Conservation (phyloP, 2,113 vertebrate genomes). For the Candoia aspera region DNA sequence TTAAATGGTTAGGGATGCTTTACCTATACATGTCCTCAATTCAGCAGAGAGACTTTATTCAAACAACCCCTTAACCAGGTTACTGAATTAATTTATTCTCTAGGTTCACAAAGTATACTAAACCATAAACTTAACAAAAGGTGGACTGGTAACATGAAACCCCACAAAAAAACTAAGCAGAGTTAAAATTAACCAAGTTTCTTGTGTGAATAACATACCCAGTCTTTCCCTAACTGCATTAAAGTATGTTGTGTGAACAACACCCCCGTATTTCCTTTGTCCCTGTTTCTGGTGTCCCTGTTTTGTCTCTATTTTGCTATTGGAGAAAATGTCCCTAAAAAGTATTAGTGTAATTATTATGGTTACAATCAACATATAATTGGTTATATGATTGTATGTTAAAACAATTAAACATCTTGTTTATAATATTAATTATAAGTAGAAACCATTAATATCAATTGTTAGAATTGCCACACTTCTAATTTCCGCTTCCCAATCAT, state of each 20-base stretch:
- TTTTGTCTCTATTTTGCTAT: not conserved
- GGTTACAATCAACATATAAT: not conserved
- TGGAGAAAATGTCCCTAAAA: not conserved
- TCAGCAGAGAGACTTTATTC: not conserved
- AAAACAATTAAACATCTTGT: not conserved
- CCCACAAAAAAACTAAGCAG: not conserved
- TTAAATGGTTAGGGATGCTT: not conserved
- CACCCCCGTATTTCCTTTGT: not conserved
- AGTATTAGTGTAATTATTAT: not conserved
- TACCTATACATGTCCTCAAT: not conserved
- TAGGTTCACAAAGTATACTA: not conserved
- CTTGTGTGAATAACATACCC: not conserved
- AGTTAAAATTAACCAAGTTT: not conserved
- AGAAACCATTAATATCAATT: not conserved
- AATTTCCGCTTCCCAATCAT: not conserved
- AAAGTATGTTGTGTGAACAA: not conserved
- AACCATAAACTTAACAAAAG: too few species aligned
- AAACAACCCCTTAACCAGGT: not conserved
- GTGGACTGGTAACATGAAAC: not conserved
- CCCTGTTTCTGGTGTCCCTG: not conserved
- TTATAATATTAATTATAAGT: not conserved
- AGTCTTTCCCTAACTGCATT: not conserved
- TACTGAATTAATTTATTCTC: not conserved
- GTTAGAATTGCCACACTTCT: not conserved
- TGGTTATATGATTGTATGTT: not conserved